Conservation (phyloP, 2,113 vertebrate species). For the Thermophis baileyi region DNA sequence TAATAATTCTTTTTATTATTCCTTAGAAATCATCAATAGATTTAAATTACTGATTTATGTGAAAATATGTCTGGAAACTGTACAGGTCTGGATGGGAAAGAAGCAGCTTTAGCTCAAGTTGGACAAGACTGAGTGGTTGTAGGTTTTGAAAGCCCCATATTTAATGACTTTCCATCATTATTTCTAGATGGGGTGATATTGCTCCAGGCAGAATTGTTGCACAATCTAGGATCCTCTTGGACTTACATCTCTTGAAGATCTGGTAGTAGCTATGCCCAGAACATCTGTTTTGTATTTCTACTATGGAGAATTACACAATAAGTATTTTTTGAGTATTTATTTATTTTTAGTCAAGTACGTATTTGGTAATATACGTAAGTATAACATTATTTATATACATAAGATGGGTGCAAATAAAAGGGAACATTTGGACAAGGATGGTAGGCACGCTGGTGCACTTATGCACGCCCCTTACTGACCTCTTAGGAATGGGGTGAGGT, state of each 20-base stretch:
- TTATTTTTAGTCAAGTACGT: too few relatives aligned
- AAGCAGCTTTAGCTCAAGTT: not conserved
- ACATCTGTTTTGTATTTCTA: not conserved
- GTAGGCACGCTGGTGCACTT: too few relatives aligned
- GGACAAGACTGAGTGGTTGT: not conserved
- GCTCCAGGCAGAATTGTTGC: not conserved
- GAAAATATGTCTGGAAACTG: not conserved
- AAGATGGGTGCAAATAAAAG: too few relatives aligned
- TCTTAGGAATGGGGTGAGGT: too few relatives aligned
- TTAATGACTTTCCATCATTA: not conserved
- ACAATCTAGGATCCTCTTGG: not conserved
- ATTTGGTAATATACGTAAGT: too few relatives aligned
- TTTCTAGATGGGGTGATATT: not conserved
- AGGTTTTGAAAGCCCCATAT: not conserved
- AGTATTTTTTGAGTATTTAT: too few relatives aligned
- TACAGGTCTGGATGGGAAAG: not conserved
- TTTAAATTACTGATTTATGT: constrained; percentile 14
- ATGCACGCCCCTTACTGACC: too few relatives aligned
- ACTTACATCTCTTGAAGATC: not conserved
- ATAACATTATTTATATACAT: too few relatives aligned
- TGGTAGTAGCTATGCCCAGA: not conserved
- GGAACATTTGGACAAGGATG: too few relatives aligned
- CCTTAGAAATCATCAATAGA: not conserved
- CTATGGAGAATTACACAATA: not conserved
- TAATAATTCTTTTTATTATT: constrained; percentile 20